A percentile compares a stretch with the other conserved stretches of the same genome.
phyloP scores from a whole-genome alignment of 1,140 invertebrate species.

The Caenorhabditis remanei region DNA sequence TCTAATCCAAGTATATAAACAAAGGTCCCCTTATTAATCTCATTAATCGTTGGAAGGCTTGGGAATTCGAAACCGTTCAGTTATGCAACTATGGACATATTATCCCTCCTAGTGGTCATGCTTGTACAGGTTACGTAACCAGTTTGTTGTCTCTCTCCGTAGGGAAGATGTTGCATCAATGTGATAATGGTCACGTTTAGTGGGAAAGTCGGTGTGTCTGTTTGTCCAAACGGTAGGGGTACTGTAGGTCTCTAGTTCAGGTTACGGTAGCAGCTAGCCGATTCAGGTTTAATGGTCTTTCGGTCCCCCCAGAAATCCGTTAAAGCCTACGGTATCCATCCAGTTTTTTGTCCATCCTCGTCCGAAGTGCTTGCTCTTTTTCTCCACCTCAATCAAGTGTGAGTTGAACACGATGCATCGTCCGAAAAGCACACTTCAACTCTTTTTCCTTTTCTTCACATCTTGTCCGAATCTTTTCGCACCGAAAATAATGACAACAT shows the following conservation, averaged over 20 bases:
- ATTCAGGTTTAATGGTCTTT: no score
- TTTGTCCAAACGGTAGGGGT: no score
- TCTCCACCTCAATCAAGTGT: not conserved
- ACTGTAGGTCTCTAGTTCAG: no score
- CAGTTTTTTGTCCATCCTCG: slow-evolving; percentile 1
- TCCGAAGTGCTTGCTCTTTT: not conserved
- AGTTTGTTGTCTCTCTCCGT: not conserved
- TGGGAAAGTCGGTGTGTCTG: not conserved
- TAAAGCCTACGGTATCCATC: not conserved
- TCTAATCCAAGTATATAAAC: slow-evolving; percentile 29
- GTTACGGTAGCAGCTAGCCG: no score
- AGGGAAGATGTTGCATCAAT: not conserved
- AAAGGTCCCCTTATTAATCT: not conserved
- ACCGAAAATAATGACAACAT: not conserved
- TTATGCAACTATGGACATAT: slow-evolving; percentile 14
- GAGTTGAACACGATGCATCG: slow-evolving; percentile 20
- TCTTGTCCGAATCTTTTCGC: not conserved
- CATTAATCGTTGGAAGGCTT: no score
- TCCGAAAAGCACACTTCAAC: slow-evolving; percentile 46
- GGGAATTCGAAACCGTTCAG: no score
- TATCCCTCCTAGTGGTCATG: not conserved
- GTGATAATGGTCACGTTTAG: no score
- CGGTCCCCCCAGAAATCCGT: no score
- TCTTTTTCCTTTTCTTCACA: not conserved
- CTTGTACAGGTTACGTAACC: not conserved